Evolutionary conservation across 2,888 invertebrate species (phyloP).

Genomic region (Maniola hyperantus): DNA sequence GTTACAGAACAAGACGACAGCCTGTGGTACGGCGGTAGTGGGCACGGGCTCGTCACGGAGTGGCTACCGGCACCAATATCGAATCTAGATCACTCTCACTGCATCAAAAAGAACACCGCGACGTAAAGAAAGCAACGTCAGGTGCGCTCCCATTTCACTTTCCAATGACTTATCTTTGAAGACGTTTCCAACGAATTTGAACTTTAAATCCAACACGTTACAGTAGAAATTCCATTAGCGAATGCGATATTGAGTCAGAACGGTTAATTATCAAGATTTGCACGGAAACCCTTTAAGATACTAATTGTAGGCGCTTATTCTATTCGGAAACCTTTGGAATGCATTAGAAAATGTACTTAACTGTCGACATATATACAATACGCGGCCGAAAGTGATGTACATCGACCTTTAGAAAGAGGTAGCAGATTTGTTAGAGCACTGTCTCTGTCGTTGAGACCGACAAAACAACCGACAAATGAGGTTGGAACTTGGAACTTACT

Average conservation of each 20-base stretch:
- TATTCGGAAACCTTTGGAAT: slow-evolving; percentile 58
- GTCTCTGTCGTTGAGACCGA: no score
- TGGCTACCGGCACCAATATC: slow-evolving; percentile 77
- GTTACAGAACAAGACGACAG: slow-evolving; percentile 38
- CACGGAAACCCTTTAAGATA: slow-evolving; percentile 73
- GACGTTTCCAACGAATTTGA: slow-evolving; percentile 48
- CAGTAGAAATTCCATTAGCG: slow-evolving; percentile 44
- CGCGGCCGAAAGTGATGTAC: no score
- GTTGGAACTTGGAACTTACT: no score
- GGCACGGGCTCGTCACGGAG: slow-evolving; percentile 65
- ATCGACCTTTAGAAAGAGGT: no score
- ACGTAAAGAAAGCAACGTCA: slow-evolving; percentile 79
- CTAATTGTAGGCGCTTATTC: slow-evolving; percentile 70
- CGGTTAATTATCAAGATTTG: slow-evolving; percentile 76
- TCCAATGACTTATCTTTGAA: slow-evolving; percentile 72
- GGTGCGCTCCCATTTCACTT: slow-evolving; percentile 82
- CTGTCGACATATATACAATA: slow-evolving; percentile 14
- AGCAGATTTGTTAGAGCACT: no score
- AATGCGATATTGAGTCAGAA: slow-evolving; percentile 48
- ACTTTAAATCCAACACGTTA: slow-evolving; percentile 49
- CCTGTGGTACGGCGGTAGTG: slow-evolving; percentile 48
- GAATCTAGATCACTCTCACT: slow-evolving; percentile 82
- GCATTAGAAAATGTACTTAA: slow-evolving; percentile 41
- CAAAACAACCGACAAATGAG: no score
- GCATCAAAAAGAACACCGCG: slow-evolving; percentile 76